These are phyloP conservation scores for Lucilia sericata DNA, from an alignment of 1,140 invertebrate species.

Conservation along the genomic window DNA sequence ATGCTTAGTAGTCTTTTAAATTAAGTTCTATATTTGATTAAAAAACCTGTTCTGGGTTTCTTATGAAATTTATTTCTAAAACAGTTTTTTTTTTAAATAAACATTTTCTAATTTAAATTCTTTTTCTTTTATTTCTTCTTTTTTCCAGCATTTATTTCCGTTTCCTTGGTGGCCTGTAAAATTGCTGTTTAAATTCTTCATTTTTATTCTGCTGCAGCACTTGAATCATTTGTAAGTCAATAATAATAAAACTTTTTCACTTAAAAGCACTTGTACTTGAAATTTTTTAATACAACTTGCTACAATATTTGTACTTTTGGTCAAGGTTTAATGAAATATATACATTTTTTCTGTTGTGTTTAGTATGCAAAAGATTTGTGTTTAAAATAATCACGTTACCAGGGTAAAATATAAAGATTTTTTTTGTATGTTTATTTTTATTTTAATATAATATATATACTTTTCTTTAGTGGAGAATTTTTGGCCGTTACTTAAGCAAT, in stretches of 20 bases:
- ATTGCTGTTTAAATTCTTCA: background rate
- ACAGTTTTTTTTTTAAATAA: no score
- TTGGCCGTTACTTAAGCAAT: background rate
- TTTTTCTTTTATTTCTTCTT: no score
- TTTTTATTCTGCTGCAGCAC: background rate
- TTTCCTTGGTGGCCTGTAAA: background rate
- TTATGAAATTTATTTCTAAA: no score
- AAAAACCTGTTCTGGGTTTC: no score
- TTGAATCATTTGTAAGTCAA: background rate
- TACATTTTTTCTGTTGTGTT: no score
- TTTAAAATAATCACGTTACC: background rate
- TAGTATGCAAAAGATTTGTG: no score
- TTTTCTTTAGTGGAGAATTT: background rate
- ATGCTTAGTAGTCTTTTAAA: no score
- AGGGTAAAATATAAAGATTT: background rate
- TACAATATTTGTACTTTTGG: background rate
- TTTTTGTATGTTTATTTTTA: background rate
- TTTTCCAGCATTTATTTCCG: background rate
- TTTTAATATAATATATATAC: background rate
- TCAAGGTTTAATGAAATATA: background rate
- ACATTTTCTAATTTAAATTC: no score
- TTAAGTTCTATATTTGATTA: no score
- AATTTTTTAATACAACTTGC: background rate
- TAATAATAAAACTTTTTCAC: background rate
- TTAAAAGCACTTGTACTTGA: background rate